Percentiles rank a stretch among this genome's conserved stretches.
Conservation (phyloP, 92 coral and sea anemone species). For the Montipora capitata region DNA sequence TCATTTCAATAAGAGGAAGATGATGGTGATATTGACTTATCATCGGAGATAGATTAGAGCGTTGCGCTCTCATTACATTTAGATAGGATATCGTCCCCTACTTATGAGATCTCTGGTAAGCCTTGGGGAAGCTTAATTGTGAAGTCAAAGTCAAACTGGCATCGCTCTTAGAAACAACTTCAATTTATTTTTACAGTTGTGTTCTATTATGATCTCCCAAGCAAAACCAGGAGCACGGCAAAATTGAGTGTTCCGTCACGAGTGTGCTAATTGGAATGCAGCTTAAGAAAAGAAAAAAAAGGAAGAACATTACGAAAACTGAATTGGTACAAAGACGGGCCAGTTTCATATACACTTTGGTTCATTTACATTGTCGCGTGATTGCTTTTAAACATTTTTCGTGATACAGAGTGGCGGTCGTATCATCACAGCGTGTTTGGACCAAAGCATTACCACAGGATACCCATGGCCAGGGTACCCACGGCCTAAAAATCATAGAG, state of each 20-base stretch:
- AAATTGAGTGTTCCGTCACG: no score
- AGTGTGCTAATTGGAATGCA: background rate
- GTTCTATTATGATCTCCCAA: conserved; percentile 6
- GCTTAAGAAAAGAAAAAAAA: background rate
- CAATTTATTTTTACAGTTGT: background rate
- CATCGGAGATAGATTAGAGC: no score
- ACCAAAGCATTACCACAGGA: conserved; percentile 43
- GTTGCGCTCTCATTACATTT: no score
- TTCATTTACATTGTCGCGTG: conserved; percentile 9
- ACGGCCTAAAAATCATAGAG: conserved; percentile 19
- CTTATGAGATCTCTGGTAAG: no score
- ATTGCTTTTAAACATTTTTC: conserved; percentile 2
- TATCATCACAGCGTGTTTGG: conserved; percentile 45
- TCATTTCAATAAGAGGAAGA: no score
- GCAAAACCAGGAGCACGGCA: conserved; percentile 18
- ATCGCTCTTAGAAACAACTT: no score
- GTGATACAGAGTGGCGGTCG: conserved; percentile 35
- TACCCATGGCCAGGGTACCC: conserved; percentile 36
- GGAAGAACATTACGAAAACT: background rate
- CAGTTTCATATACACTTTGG: background rate
- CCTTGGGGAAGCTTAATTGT: no score
- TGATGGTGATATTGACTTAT: no score
- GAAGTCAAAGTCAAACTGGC: no score
- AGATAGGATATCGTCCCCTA: no score
- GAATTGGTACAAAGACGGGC: conserved; percentile 7